Conservation (phyloP, 2,888 invertebrate genomes). For the Lycophotia porphyrea region DNA sequence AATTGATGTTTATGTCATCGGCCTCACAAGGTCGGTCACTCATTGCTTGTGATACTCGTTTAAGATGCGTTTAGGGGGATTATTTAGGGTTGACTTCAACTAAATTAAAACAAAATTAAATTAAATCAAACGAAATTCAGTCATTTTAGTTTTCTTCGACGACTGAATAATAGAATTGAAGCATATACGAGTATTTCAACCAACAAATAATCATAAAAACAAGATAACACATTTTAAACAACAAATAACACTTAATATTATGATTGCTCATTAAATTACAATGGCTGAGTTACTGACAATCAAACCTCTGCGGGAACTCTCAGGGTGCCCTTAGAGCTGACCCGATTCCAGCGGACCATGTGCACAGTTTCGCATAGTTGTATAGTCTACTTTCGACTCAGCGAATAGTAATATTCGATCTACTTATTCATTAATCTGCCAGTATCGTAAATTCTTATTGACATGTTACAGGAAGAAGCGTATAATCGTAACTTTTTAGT, state of each 20-base stretch:
- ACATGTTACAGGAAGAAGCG: constrained; percentile 49
- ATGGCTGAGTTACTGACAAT: background rate
- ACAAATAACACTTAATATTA: background rate
- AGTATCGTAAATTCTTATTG: constrained; percentile 43
- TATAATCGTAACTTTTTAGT: constrained; percentile 41
- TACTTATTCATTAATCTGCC: constrained; percentile 1
- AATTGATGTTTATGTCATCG: constrained; percentile 40
- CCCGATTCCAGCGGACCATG: background rate
- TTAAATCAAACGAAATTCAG: too few species aligned
- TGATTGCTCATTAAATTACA: background rate
- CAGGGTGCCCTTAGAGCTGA: background rate
- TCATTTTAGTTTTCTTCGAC: background rate
- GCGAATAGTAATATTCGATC: background rate
- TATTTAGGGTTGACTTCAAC: constrained; percentile 39
- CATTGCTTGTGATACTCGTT: constrained; percentile 23
- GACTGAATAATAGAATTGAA: background rate
- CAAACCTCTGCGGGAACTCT: background rate
- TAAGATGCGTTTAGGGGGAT: constrained; percentile 5
- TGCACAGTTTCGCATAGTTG: background rate
- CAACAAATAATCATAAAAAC: background rate
- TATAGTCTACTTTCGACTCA: background rate
- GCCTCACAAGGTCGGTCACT: constrained; percentile 33
- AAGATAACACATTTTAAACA: background rate
- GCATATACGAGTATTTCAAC: background rate
- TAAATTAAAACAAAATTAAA: too few species aligned